Percentiles rank a stretch among this genome's conserved stretches.
phyloP scores from a whole-genome alignment of 2,888 invertebrate genomes.

The Pterostichus niger region DNA sequence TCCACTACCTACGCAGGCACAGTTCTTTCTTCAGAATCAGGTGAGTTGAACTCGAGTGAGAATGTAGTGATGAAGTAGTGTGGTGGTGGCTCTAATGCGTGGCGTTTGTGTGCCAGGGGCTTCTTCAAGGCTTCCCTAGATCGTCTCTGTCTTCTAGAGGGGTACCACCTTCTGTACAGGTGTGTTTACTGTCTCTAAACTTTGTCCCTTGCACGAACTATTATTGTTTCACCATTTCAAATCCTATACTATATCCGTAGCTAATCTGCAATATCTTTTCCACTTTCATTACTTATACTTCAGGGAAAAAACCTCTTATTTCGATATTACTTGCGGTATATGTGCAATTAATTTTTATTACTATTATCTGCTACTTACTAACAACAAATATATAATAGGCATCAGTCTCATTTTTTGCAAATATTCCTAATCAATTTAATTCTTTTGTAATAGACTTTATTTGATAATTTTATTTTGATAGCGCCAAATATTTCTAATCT shows the following conservation, averaged over 20 bases:
- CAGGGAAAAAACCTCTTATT: no score
- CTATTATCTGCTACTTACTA: no score
- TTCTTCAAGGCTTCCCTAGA: slow-evolving; percentile 78
- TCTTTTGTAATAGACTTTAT: slow-evolving; percentile 7
- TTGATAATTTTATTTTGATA: slow-evolving; percentile 49
- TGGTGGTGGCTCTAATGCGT: slow-evolving; percentile 46
- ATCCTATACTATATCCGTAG: no score
- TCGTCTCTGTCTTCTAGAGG: slow-evolving; percentile 76
- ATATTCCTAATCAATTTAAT: slow-evolving; percentile 9
- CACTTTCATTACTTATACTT: no score
- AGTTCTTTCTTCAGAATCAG: slow-evolving; percentile 89
- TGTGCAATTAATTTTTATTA: no score
- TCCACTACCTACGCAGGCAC: slow-evolving; percentile 81
- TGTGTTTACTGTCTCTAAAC: slow-evolving; percentile 72
- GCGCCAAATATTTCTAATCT: slow-evolving; percentile 39
- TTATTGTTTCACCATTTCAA: background rate
- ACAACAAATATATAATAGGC: background rate
- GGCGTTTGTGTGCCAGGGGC: slow-evolving; percentile 73
- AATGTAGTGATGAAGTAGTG: slow-evolving; percentile 55
- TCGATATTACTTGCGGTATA: no score
- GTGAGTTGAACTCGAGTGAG: slow-evolving; percentile 74
- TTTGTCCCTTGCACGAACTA: slow-evolving; percentile 58
- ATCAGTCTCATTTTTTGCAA: slow-evolving; percentile 46
- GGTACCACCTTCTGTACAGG: slow-evolving; percentile 78
- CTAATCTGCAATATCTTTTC: no score